Percentiles rank a stretch among this genome's conserved stretches.
These are phyloP conservation scores for Gallinago media DNA, from an alignment of 2,113 vertebrate genomes.

Conservation along the genomic window DNA sequence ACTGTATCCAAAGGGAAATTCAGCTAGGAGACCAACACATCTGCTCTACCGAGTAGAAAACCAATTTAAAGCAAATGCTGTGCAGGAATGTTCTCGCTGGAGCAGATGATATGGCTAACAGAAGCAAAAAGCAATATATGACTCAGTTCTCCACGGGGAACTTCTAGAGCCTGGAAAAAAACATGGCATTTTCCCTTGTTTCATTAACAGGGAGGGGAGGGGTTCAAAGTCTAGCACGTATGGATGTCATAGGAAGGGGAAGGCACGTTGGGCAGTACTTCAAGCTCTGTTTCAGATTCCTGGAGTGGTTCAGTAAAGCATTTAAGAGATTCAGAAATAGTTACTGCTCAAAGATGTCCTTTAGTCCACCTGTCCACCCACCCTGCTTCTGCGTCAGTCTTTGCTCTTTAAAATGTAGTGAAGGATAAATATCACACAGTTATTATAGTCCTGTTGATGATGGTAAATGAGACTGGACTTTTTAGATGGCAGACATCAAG, in stretches of 20 bases:
- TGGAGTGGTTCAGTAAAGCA: background rate
- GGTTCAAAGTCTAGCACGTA: background rate
- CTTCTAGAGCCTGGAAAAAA: background rate
- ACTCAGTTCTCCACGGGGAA: background rate
- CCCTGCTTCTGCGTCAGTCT: background rate
- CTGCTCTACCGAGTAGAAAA: background rate
- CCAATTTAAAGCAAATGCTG: background rate
- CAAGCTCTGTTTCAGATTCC: background rate
- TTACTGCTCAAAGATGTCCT: background rate
- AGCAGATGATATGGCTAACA: background rate
- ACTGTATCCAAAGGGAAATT: background rate
- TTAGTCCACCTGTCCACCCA: background rate
- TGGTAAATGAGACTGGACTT: background rate
- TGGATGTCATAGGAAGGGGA: background rate
- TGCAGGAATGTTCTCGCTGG: background rate
- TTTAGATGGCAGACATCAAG: background rate
- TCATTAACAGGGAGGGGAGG: background rate
- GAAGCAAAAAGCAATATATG: background rate
- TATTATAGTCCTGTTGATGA: background rate
- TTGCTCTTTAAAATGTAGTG: background rate
- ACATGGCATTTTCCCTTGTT: background rate
- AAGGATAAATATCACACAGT: background rate
- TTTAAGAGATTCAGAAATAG: background rate
- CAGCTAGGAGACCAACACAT: background rate
- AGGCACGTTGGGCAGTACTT: background rate